Evolutionary conservation across 2,113 vertebrate genomes (phyloP), one percentile per base, ranked within the genome.

Genomic region (Actinemys pallida): DNA sequence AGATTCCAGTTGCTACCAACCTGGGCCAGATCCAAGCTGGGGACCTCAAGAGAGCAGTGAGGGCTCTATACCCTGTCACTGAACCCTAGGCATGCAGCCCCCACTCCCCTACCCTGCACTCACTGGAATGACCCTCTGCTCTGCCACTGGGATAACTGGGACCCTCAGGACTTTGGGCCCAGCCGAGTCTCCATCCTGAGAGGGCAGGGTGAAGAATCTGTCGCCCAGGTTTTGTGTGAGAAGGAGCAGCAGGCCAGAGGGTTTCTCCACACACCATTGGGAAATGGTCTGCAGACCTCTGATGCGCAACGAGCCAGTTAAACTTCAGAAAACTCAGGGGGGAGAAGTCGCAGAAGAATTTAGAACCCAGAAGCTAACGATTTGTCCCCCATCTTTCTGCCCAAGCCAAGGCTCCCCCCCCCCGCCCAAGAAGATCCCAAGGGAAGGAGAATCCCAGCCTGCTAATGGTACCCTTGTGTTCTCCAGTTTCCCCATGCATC

Each of bases 321-420:
- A n/a, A 25, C 39, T 22, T 11, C 35, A 0, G 12, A 10, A 42
- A 5, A 1, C 4, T 31, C 56, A 3, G 76, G 31, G 81, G 24
- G 11, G 6, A 78, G 42, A 11, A 78, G 42, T 47, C 10, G 24
- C 42, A 47, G 75, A 13, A 53, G 12, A 39, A 81, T 39, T 56
- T n/a, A 86, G 10, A 19, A 17, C 1, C 1, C 0, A 0, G 50
- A 25, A 53, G n/a, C 59, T 65, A 25, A 39, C 59, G 62, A 14
- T 31, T 83, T 76, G 65, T 93, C 50, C 45, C 50, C 78, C 52
- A 16, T 10, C 52, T n/a, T 56, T 56, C 52, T 65, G 65, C 53
- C 59, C 81, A 13, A 12, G 1, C 12, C 57, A 85, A 62, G 83
- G 52, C 25, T 6, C 25, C 45, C 39, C 39, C 72, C 72, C 22